Base-by-base conservation (phyloP, 1,140 invertebrate genomes). In the Oncopodura yosiiana region DNA sequence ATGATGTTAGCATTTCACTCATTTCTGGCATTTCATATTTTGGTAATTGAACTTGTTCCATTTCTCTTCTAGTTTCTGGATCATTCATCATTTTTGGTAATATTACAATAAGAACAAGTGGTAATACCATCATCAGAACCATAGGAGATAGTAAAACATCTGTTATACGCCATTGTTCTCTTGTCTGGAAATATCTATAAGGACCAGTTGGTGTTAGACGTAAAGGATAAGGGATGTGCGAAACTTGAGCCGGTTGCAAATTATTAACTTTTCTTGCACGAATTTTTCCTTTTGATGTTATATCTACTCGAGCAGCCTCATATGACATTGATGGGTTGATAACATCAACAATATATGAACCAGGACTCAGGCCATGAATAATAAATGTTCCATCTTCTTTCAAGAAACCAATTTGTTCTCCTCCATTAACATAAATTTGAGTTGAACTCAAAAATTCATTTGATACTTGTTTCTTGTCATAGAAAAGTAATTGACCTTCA, bases 71-170 rank as follows among this genome's bases (percentile, higher is more conserved):
- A 1, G 92, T 90, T 71, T 96, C 92, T 39, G 90, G 89, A 73
- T 96, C 92, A 69, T 91, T 95, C 81, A 97, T 90, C 77, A 96
- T 83, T 72, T 95, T 94, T 9, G 94, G 93, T 62, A 96, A 71
- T 53, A 96, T 75, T 80, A 96, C 86, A 58, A 98, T 87, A 0
- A 96, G 69, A 1, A 95, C 62, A 11, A 97, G 72, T 1, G 94
- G 94, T 44, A 95, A 67, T 23, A 96, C 81, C 92, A 97, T 97
- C 85, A 96, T 97, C 49, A 97, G 76, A 1, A 97, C 86, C 93
- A 96, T 96, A 34, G 94, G 93, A 73, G 90, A 95, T 67, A 96
- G 89, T 2, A 97, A 69, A 66, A 97, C 89, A 72, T 97, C 93
- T 9, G 90, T 94, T 5, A 89, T 76, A 66, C 90, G 80, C 92